phyloP scores from a whole-genome alignment of 2,113 vertebrate species.

The Semnopithecus entellus region DNA sequence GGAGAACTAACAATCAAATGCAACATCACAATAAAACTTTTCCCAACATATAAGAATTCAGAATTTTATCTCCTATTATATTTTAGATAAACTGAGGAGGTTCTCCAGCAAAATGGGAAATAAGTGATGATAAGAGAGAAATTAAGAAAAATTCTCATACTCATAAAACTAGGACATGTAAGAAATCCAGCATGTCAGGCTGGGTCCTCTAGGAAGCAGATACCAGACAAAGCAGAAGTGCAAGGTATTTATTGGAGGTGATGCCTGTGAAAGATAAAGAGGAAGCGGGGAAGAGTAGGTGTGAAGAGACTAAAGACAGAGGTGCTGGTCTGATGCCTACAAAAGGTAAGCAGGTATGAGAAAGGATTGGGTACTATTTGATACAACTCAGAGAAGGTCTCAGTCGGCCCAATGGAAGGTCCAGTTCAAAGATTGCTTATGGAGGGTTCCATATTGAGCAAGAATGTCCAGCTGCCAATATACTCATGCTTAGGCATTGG shows the following conservation, averaged over 20 bases:
- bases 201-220: background rate
- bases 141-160: background rate
- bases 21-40: background rate
- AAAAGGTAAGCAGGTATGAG: background rate
- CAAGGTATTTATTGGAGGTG: background rate
- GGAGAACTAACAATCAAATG: background rate
- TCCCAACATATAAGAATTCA: background rate
- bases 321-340: background rate
- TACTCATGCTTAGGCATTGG: background rate
- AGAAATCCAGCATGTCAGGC: background rate
- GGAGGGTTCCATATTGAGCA: background rate
- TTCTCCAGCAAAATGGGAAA: background rate
- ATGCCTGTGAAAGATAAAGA: background rate
- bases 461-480: background rate
- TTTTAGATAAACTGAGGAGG: background rate
- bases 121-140: background rate
- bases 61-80: background rate
- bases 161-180: background rate
- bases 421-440: background rate
- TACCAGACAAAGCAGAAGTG: background rate
- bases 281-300: background rate
- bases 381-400: background rate
- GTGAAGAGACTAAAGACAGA: background rate
- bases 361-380: background rate
- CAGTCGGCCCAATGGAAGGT: background rate